Percentiles rank a stretch among this genome's conserved stretches.
phyloP scores from a whole-genome alignment of 2,888 invertebrate genomes.

The Brachypalpus laphriformis region DNA sequence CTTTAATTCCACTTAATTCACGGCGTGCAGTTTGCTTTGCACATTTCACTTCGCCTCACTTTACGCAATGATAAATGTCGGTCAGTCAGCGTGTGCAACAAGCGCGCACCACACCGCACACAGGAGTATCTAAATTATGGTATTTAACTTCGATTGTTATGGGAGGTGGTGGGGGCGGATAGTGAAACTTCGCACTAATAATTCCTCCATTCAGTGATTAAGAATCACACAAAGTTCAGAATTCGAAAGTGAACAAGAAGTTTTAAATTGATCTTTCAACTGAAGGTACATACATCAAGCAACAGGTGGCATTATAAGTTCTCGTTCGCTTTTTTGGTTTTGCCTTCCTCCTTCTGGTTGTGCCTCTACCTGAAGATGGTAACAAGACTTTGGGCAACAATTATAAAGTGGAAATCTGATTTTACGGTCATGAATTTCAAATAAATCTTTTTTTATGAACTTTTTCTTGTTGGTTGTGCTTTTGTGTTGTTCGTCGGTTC shows the following conservation, averaged over 20 bases:
- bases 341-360: slow-evolving; percentile 17
- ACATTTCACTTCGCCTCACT: neutral
- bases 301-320: slow-evolving; percentile 50
- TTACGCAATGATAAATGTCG: slow-evolving; percentile 27
- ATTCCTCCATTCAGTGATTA: slow-evolving; percentile 60
- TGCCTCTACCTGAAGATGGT: slow-evolving; percentile 2
- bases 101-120: slow-evolving; percentile 1
- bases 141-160: slow-evolving; percentile 59
- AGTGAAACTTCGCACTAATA: slow-evolving; percentile 63
- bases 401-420: slow-evolving; percentile 73
- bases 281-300: slow-evolving; percentile 49
- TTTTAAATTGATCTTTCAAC: slow-evolving; percentile 68
- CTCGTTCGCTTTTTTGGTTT: neutral
- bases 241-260: slow-evolving; percentile 59
- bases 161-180: slow-evolving; percentile 20
- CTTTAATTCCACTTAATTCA: neutral
- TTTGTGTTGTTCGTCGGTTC: neutral
- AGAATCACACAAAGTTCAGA: slow-evolving; percentile 56
- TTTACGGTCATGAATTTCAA: slow-evolving; percentile 71
- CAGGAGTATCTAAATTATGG: slow-evolving; percentile 46
- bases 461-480: slow-evolving; percentile 1
- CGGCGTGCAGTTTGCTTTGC: neutral
- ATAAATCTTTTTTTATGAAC: slow-evolving; percentile 60
- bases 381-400: slow-evolving; percentile 63
- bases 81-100: neutral